phyloP scores from a whole-genome alignment of 92 coral and sea anemone genomes.

The Parazoanthus swiftii region DNA sequence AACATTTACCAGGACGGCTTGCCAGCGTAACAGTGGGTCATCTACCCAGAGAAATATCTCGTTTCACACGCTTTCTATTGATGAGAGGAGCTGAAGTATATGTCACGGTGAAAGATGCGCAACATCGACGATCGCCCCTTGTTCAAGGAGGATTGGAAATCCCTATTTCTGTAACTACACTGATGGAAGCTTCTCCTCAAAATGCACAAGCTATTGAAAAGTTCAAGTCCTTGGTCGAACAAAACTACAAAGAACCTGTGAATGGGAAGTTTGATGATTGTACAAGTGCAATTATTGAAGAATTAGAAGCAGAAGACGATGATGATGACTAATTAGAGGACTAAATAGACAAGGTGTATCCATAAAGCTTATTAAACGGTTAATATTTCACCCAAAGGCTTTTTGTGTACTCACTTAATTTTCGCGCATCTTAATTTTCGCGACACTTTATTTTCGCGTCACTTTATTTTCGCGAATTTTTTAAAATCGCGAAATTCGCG shows the following conservation, averaged over 20 bases:
- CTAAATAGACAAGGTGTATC: conserved; percentile 4
- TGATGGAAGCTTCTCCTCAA: too few relatives aligned
- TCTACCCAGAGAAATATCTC: conserved; percentile 35
- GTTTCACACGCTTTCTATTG: conserved; percentile 14
- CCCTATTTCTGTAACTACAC: too few relatives aligned
- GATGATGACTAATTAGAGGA: conserved; percentile 7
- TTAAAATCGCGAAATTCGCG: not conserved
- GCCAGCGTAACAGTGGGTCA: conserved; percentile 34
- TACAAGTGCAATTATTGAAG: not conserved
- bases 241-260: too few relatives aligned
- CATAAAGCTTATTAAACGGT: too few relatives aligned
- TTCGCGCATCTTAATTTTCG: too few relatives aligned
- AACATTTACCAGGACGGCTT: conserved; percentile 3
- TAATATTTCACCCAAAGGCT: too few relatives aligned
- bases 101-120: not conserved
- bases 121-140: not conserved
- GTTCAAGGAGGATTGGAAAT: too few relatives aligned
- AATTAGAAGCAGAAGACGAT: conserved; percentile 13
- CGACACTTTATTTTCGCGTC: too few relatives aligned
- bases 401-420: too few relatives aligned
- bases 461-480: not conserved
- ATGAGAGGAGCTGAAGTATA: not conserved
- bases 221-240: too few relatives aligned
- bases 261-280: too few relatives aligned
- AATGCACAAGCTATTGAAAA: too few relatives aligned